A percentile compares a stretch with the other conserved stretches of the same genome.
These are phyloP conservation scores for Falco berigora DNA, from an alignment of 2,797 vertebrate genomes.

Conservation along the genomic window DNA sequence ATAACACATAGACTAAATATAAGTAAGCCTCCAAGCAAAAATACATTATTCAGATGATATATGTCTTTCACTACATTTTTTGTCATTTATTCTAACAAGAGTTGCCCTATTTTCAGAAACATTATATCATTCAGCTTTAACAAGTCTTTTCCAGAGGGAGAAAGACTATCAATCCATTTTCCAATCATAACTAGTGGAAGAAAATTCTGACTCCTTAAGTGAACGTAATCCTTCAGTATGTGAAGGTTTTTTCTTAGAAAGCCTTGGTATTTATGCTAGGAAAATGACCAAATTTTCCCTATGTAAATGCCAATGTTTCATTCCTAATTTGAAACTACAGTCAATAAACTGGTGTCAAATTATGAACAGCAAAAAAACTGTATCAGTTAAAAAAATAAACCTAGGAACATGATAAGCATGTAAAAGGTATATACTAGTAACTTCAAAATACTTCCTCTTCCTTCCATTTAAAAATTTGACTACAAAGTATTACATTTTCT, in stretches of 20 bases:
- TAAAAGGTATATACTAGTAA: not conserved
- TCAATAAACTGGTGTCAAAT: not conserved
- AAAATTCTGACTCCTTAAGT: conserved; percentile 14
- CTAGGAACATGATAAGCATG: not conserved
- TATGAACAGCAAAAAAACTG: not conserved
- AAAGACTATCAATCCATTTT: conserved; percentile 18
- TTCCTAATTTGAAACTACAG: not conserved
- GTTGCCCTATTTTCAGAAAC: conserved; percentile 28
- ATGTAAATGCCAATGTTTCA: not conserved
- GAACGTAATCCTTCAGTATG: not conserved
- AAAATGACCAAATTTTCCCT: not conserved
- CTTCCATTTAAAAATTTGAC: not conserved
- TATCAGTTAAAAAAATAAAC: not conserved
- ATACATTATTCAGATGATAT: conserved; percentile 30
- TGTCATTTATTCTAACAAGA: conserved; percentile 16
- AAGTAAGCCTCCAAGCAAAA: conserved; percentile 35
- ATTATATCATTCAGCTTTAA: conserved; percentile 30
- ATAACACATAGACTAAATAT: not conserved
- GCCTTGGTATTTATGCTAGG: not conserved
- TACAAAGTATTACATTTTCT: not conserved
- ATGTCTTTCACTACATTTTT: not conserved
- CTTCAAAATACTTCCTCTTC: not conserved
- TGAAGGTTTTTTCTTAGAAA: not conserved
- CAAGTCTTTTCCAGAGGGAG: conserved; percentile 12
- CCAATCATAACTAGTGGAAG: not conserved